Percentiles rank a stretch among this genome's conserved stretches.
Conservation (phyloP, 2,888 invertebrate species). For the Eupithecia abbreviata region DNA sequence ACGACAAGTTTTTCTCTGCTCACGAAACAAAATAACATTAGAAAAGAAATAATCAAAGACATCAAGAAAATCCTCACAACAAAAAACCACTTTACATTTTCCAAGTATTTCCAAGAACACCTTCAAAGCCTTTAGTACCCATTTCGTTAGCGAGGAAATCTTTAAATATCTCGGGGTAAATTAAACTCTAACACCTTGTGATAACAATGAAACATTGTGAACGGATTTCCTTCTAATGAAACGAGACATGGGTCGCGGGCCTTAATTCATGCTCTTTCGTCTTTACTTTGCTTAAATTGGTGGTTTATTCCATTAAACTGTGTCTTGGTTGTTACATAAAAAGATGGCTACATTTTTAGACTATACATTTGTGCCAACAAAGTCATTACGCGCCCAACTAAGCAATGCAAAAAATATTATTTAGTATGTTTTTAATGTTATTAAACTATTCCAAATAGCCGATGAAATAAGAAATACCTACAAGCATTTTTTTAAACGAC, state of each 20-base stretch:
- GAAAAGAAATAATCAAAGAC: slow-evolving; percentile 4
- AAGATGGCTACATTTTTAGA: background rate
- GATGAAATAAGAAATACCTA: background rate
- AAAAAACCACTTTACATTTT: slow-evolving; percentile 14
- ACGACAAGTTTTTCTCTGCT: background rate
- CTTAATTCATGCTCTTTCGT: slow-evolving; percentile 26
- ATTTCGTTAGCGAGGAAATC: slow-evolving; percentile 10
- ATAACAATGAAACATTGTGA: slow-evolving; percentile 35
- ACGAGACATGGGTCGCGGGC: slow-evolving; percentile 34
- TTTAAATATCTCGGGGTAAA: slow-evolving; percentile 8
- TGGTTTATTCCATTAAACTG: background rate
- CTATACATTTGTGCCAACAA: background rate
- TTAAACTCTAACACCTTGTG: slow-evolving; percentile 21
- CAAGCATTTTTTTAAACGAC: background rate
- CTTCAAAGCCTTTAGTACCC: slow-evolving; percentile 11
- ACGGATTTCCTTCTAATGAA: slow-evolving; percentile 35
- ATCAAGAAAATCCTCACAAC: background rate
- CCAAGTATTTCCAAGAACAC: slow-evolving; percentile 9
- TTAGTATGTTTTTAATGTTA: too few relatives aligned
- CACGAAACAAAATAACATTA: background rate
- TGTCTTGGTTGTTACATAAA: background rate
- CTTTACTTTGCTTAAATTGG: slow-evolving; percentile 15
- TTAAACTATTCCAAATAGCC: background rate
- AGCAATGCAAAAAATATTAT: too few relatives aligned
- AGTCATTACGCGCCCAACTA: background rate